Evolutionary conservation across 2,888 invertebrate species (phyloP).

Genomic region (Bugula neritina): DNA sequence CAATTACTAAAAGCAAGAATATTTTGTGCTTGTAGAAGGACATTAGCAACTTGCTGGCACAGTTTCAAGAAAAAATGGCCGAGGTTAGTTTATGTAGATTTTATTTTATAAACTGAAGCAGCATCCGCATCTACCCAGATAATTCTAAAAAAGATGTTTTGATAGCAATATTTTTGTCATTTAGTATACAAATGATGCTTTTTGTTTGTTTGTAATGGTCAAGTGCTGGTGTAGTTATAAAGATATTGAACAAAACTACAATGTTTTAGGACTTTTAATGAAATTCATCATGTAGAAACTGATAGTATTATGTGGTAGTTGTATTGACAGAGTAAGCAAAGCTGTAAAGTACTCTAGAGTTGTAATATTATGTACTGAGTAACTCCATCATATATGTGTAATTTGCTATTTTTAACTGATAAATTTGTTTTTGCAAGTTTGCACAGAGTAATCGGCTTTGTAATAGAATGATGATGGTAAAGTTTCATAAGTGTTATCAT

Average conservation of each 20-base stretch:
- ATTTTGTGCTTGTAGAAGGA: too few relatives aligned
- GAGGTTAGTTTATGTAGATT: conserved; percentile 55
- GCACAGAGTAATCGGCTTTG: too few relatives aligned
- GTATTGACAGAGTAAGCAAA: too few relatives aligned
- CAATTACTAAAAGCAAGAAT: too few relatives aligned
- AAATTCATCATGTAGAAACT: too few relatives aligned
- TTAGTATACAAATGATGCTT: neutral
- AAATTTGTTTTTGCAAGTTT: too few relatives aligned
- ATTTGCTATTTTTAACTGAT: too few relatives aligned
- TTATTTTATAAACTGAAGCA: neutral
- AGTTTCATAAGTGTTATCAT: neutral
- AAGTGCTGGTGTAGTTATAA: neutral
- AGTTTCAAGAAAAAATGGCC: conserved; percentile 86
- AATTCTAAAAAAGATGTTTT: neutral
- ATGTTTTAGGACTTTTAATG: neutral
- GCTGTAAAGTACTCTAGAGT: too few relatives aligned
- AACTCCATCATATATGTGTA: too few relatives aligned
- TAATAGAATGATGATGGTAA: neutral
- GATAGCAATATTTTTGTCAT: neutral
- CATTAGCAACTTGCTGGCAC: conserved; percentile 76
- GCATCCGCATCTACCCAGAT: neutral
- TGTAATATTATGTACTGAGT: too few relatives aligned
- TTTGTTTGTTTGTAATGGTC: neutral
- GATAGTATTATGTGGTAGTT: too few relatives aligned
- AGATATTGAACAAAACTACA: neutral